Evolutionary conservation across 2,888 invertebrate genomes (phyloP), one percentile per base, ranked within the genome.

Genomic region (Tetragnatha montana): DNA sequence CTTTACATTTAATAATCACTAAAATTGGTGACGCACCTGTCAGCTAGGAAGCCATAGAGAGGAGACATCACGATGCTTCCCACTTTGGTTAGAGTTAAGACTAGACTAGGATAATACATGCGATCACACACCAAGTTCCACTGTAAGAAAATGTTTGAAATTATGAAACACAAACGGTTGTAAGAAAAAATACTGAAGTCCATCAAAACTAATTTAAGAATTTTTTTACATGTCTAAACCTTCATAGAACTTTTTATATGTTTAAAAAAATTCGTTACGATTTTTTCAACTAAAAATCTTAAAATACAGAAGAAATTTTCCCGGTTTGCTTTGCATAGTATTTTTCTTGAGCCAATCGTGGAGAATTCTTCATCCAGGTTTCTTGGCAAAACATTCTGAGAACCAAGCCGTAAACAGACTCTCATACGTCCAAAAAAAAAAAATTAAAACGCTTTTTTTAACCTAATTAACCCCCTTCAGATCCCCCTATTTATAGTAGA

Each of bases 81-180:
- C 35, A 91, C 84, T 47, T 75, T 69, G 35, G 81, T 70, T 68
- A 91, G 47, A 10, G 91, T 88, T 19, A 91, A 81, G 8, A 90
- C 74, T 17, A 81, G 70, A 47, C 90, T 90, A 10, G 86, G 75
- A 22, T 81, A 89, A 71, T 90, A 80, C 17, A 68, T 81, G 14
- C 89, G 68, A 47, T 81, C 75, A 22, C 91, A 91, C n/a, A 91
- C 91, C 79, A 91, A 75, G 68, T 91, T 75, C 78, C 85, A 91
- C 91, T 91, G n/a, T 8, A 81, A 12, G 6, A 21, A 49, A 49
- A 81, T 14, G 69, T 1, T 69, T 14, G 4, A 69, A 69, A 69
- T 69, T 17, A n/a, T 17, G 14, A 14, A n/a, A 69, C 17, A 69
- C n/a, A 69, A n/a, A 69, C n/a, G 1, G 2, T 17, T 69, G 69